Conservation (phyloP, 2,797 vertebrate species). For the Morus bassanus region DNA sequence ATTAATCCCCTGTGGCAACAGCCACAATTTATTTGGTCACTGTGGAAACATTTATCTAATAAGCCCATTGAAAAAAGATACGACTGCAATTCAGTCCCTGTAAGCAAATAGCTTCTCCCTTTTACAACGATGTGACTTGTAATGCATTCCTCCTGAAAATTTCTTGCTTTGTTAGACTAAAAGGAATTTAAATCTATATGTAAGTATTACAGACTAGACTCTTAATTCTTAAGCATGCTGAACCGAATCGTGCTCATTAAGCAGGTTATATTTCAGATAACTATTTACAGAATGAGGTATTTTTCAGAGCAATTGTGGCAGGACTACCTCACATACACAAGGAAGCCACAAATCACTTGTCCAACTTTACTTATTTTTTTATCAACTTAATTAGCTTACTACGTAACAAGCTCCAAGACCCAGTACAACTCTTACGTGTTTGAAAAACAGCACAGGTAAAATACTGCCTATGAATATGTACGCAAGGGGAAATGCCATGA, state of each 20-base stretch:
- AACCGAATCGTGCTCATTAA: not conserved
- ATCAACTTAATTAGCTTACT: not conserved
- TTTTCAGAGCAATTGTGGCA: not conserved
- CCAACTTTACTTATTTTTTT: not conserved
- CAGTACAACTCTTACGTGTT: not conserved
- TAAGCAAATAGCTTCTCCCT: not conserved
- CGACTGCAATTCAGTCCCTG: not conserved
- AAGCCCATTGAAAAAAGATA: not conserved
- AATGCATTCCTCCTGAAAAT: not conserved
- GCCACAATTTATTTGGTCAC: not conserved
- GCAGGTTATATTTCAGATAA: not conserved
- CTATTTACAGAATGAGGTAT: not conserved
- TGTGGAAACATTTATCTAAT: not conserved
- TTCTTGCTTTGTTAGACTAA: not conserved
- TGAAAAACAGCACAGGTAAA: not conserved
- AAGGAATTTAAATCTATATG: not conserved
- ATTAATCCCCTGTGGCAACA: not conserved
- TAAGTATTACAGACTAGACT: not conserved
- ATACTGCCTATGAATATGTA: not conserved
- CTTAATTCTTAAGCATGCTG: not conserved
- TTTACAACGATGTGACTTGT: not conserved
- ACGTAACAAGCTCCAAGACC: not conserved
- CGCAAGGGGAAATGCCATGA: not conserved
- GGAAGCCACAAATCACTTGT: not conserved
- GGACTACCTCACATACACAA: not conserved